Evolutionary conservation across 2,113 vertebrate species (phyloP), one percentile per base, ranked within the genome.

Genomic region (Zosterops borbonicus): DNA sequence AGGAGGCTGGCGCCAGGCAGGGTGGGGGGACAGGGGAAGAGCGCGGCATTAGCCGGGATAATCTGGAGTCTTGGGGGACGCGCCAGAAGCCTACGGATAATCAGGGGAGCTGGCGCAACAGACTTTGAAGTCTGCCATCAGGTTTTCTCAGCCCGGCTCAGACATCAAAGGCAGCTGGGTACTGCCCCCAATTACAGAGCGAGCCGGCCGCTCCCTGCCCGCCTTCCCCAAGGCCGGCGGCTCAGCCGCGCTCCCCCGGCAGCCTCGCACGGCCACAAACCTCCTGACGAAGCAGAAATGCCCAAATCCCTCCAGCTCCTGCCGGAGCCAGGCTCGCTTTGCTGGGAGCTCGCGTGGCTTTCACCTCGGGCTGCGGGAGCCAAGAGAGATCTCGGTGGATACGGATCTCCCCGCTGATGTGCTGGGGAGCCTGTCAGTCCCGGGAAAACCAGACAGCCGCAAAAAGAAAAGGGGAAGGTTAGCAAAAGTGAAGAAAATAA

Each of bases 161-260:
- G 92, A 94, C 87, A 92, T 97, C 92, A 96, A 97, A 97, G 92
- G 91, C 94, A 82, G 87, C 92, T 84, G 92, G 87, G 73, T 94
- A 15, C 49, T 89, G 65, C 81, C 80, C 76, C 83, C 86, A 87
- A 55, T 94, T 83, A 87, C 7, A 4, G 77, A 94, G 69, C 5
- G 7, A 88, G 75, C 59, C 6, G 0, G 68, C 59, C 68, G 68
- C 59, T 18, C 0, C 64, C 76, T 87, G 84, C 83, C 56, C 65
- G n/a, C 42, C 86, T 92, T 84, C 83, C 86, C 83, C 76, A 89
- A 65, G 91, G 91, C 92, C 13, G 0, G 11, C 44, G 0, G 80
- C 89, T 95, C 91, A 91, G 73, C 65, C 1, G 1, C 1, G 0
- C n/a, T 84, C 83, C 83, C 73, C 42, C 0, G 0, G 92, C 80